These are phyloP conservation scores for Hypomecis punctinalis DNA, from an alignment of 2,888 invertebrate species.

Conservation along the genomic window DNA sequence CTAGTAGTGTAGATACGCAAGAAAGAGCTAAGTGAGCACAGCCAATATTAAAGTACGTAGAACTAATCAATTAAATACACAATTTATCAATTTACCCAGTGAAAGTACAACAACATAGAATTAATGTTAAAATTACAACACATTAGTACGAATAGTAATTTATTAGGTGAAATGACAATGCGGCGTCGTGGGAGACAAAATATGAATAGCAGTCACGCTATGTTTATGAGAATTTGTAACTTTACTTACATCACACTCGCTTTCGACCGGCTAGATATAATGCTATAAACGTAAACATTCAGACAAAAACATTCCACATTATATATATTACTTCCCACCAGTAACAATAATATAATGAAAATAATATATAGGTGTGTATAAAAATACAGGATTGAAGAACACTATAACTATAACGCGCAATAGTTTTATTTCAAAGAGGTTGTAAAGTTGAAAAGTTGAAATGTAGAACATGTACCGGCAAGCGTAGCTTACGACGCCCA, in stretches of 20 bases:
- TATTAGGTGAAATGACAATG: slow-evolving; percentile 68
- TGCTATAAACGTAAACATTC: slow-evolving; percentile 20
- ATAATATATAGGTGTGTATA: too few species aligned
- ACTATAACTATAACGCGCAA: too few species aligned
- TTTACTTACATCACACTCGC: slow-evolving; percentile 63
- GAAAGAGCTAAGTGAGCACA: neutral
- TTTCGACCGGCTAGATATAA: slow-evolving; percentile 56
- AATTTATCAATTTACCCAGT: slow-evolving; percentile 37
- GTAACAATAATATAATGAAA: too few species aligned
- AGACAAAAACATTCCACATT: neutral
- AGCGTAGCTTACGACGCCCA: too few species aligned
- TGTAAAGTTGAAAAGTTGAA: too few species aligned
- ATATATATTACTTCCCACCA: too few species aligned
- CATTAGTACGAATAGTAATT: slow-evolving; percentile 58
- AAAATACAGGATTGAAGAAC: too few species aligned
- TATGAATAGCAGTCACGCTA: slow-evolving; percentile 70
- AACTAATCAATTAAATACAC: slow-evolving; percentile 5
- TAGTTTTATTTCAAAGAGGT: too few species aligned
- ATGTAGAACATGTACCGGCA: too few species aligned
- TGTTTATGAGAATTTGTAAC: slow-evolving; percentile 65
- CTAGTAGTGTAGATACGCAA: too few species aligned
- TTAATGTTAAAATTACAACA: slow-evolving; percentile 59
- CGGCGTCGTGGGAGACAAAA: slow-evolving; percentile 75
- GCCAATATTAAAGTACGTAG: neutral
- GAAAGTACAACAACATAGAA: slow-evolving; percentile 54